Conservation (phyloP, 2,113 vertebrate genomes). For the Acinonyx jubatus region DNA sequence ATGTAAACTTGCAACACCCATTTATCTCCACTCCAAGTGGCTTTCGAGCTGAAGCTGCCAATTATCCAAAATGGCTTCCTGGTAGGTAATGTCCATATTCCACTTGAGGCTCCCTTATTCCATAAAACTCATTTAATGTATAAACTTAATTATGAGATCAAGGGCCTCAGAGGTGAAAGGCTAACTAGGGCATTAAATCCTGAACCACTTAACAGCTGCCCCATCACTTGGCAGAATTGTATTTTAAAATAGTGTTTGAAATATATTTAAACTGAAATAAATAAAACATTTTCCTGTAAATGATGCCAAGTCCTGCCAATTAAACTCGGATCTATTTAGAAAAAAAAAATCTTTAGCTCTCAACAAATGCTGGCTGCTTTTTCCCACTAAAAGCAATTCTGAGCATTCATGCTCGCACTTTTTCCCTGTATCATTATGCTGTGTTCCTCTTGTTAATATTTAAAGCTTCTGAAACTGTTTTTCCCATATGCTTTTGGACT, state of each 20-base stretch:
- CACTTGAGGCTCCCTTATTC: neutral
- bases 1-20: neutral
- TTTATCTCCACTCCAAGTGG: neutral
- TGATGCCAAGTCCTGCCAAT: conserved; percentile 70
- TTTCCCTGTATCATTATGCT: conserved; percentile 53
- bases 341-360: conserved; percentile 76
- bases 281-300: conserved; percentile 79
- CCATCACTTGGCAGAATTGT: conserved; percentile 55
- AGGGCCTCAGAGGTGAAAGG: conserved; percentile 63
- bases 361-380: conserved; percentile 71
- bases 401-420: conserved; percentile 66
- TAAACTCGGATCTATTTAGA: conserved; percentile 68
- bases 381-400: conserved; percentile 79
- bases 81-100: neutral
- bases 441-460: conserved; percentile 78
- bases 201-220: conserved; percentile 62
- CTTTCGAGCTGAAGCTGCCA: neutral
- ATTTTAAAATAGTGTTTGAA: conserved; percentile 77
- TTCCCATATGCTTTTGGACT: conserved; percentile 65
- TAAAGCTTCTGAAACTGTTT: conserved; percentile 79
- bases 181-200: conserved; percentile 41
- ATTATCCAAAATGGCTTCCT: conserved; percentile 27
- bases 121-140: conserved; percentile 31
- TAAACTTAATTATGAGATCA: conserved; percentile 57
- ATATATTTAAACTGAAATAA: conserved; percentile 73